phyloP scores from a whole-genome alignment of 2,797 vertebrate genomes.

The Gorsachius magnificus region DNA sequence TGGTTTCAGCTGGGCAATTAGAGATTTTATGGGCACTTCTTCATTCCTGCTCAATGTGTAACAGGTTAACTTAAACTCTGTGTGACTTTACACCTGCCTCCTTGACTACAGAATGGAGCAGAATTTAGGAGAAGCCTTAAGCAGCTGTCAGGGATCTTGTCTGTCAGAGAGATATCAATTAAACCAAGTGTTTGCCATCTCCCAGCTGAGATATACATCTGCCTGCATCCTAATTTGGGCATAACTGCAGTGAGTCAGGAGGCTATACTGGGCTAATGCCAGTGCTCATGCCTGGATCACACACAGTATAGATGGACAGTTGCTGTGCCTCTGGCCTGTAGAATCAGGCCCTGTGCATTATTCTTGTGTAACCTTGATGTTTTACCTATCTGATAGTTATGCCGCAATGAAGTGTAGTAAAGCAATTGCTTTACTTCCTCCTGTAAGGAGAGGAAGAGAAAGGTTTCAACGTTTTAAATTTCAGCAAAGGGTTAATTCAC shows the following conservation, averaged over 20 bases:
- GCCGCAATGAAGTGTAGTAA: not conserved
- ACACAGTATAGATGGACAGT: not conserved
- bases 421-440: not conserved
- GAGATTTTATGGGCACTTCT: not conserved
- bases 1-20: not conserved
- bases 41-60: not conserved
- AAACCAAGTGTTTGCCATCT: not conserved
- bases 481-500: not conserved
- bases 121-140: not conserved
- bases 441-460: not conserved
- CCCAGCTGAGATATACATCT: conserved; percentile 15
- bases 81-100: not conserved
- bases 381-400: not conserved
- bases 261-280: not conserved
- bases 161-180: not conserved
- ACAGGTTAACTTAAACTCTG: not conserved
- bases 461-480: not conserved
- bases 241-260: not conserved
- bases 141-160: not conserved
- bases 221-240: not conserved
- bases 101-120: not conserved
- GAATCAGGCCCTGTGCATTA: not conserved
- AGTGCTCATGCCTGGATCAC: not conserved
- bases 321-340: not conserved
- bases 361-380: not conserved